These are phyloP conservation scores for Brenthis daphne DNA, from an alignment of 2,888 invertebrate genomes.

Conservation along the genomic window DNA sequence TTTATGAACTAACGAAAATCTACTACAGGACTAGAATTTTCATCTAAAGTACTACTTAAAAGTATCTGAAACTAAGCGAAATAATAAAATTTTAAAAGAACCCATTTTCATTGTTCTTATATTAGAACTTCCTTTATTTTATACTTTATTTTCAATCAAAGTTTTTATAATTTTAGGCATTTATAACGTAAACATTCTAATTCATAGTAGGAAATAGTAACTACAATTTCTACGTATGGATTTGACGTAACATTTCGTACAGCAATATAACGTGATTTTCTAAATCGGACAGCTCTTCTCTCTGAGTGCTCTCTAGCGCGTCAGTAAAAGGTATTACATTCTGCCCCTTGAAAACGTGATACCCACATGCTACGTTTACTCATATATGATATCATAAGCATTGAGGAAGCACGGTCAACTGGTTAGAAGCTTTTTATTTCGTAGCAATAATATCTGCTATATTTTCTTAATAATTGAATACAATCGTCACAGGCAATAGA, in stretches of 20 bases:
- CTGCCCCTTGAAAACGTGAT: conserved; percentile 58
- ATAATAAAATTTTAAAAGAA: too few species aligned
- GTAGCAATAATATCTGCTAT: conserved; percentile 21
- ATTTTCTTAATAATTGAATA: conserved; percentile 19
- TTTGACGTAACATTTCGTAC: conserved; percentile 43
- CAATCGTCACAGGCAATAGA: conserved; percentile 14
- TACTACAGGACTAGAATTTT: conserved; percentile 1
- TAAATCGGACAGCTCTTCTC: conserved; percentile 69
- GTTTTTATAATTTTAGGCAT: neutral
- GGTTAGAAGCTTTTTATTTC: conserved; percentile 20
- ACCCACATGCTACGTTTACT: conserved; percentile 35
- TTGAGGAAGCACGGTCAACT: conserved; percentile 21
- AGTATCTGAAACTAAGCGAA: too few species aligned
- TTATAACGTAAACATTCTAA: neutral
- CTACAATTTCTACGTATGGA: conserved; percentile 35
- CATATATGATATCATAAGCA: conserved; percentile 22
- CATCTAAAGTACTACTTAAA: too few species aligned
- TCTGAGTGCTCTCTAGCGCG: conserved; percentile 70
- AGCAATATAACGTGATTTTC: conserved; percentile 70
- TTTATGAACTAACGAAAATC: conserved; percentile 26
- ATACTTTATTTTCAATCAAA: neutral
- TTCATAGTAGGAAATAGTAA: neutral
- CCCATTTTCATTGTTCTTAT: too few species aligned
- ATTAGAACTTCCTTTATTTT: too few species aligned
- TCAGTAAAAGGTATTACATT: conserved; percentile 48